Conservation (phyloP, 2,797 vertebrate species). For the Rhadinocentrus ornatus region DNA sequence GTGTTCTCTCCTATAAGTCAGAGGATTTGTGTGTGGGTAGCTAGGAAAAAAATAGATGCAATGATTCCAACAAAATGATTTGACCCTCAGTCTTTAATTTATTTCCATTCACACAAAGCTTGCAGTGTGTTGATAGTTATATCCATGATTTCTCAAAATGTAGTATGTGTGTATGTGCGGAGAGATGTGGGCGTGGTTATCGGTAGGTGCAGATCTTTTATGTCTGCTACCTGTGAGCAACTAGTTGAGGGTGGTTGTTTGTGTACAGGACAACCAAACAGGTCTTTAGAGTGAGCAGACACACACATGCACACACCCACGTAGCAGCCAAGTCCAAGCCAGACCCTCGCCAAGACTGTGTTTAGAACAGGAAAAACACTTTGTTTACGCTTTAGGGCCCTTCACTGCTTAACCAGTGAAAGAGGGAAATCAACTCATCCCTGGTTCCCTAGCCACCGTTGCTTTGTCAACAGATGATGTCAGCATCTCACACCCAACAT, state of each 20-base stretch:
- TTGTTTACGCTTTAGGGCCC: conserved; percentile 83
- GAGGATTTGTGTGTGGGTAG: conserved; percentile 52
- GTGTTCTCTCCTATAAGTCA: conserved; percentile 48
- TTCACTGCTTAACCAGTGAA: conserved; percentile 75
- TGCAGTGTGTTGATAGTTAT: conserved; percentile 51
- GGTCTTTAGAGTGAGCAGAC: conserved; percentile 57
- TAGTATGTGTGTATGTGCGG: not conserved
- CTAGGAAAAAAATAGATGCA: conserved; percentile 63
- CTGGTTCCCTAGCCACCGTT: conserved; percentile 66
- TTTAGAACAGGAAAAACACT: conserved; percentile 79
- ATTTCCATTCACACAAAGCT: conserved; percentile 52
- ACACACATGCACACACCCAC: conserved; percentile 35
- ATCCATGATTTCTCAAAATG: conserved; percentile 49
- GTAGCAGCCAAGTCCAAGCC: conserved; percentile 67
- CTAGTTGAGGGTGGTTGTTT: conserved; percentile 42
- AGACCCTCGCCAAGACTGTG: conserved; percentile 71
- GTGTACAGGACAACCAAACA: conserved; percentile 43
- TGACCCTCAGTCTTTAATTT: conserved; percentile 57
- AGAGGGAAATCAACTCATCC: conserved; percentile 76
- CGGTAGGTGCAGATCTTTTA: conserved; percentile 3
- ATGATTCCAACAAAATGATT: conserved; percentile 58
- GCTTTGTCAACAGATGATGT: conserved; percentile 77
- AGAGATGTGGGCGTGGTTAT: conserved; percentile 23
- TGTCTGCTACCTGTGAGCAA: conserved; percentile 55
- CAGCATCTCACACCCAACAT: conserved; percentile 77